Evolutionary conservation across 2,888 invertebrate genomes (phyloP), one percentile per base, ranked within the genome.

Genomic region (Empis stercorea): DNA sequence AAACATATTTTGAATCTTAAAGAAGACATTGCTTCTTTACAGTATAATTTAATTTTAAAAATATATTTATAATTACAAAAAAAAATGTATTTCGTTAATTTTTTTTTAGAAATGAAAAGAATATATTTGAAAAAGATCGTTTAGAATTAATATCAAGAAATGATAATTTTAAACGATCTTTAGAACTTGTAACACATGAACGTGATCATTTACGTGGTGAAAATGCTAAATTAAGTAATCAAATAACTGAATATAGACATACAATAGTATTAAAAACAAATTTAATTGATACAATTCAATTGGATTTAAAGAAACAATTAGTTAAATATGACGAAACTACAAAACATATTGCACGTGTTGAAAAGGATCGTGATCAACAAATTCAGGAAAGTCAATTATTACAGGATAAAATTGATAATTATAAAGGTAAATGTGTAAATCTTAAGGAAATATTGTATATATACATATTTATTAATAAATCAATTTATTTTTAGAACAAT

Each of bases 241-340:
- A 51, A 17, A 57, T 61, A 2, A 55, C 55, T 14, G 63, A 62
- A 42, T 50, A 61, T 30, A 56, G 56, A 23, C 62, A 63, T 37
- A 56, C 57, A 4, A 61, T 63, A 42, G 60, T 61, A 56, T 49
- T 62, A 48, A 58, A 60, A 43, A 50, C 49, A n/a, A 61, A 58
- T 43, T 56, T 52, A 14, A 59, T 61, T 5, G 62, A 61, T 40
- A 56, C 54, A 16, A 54, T 63, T 7, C 59, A 57, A 45, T 48
- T 62, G 44, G 63, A 64, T 43, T 57, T 63, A 23, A 56, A 57
- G 39, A 64, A 62, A 50, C 45, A 60, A n/a, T 56, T 58, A 38
- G 49, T 52, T 1, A 49, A 50, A 16, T 20, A 64, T 15, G 62
- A 61, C 27, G 60, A 61, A 17, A 57, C 55, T 3, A 60, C 57